A percentile compares a stretch with the other conserved stretches of the same genome.
Evolutionary conservation across 2,888 invertebrate species (phyloP).

Genomic region (Apotomis betuletana): DNA sequence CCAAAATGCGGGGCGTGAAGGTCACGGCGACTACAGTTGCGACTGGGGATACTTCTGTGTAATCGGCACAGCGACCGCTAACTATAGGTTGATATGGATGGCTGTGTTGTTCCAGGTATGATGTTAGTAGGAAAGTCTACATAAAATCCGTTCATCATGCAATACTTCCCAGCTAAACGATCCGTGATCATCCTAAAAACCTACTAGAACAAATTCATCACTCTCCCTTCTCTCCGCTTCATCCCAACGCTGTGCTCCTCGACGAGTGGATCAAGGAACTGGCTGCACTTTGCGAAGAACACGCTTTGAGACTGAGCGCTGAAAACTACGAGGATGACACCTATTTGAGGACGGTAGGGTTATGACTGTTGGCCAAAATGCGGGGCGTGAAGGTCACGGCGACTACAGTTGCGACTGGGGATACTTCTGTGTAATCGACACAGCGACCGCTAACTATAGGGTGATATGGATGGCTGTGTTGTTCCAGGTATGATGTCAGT

Average conservation of each 20-base stretch:
- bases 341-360: constrained; percentile 68
- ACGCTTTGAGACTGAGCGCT: constrained; percentile 85
- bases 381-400: constrained; percentile 52
- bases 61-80: constrained; percentile 19
- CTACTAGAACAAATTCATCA: too few relatives aligned
- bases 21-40: constrained; percentile 40
- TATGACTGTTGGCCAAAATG: constrained; percentile 72
- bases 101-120: too few relatives aligned
- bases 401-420: constrained; percentile 31
- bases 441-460: too few relatives aligned
- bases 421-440: constrained; percentile 46
- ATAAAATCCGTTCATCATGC: neutral
- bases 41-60: constrained; percentile 45
- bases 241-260: constrained; percentile 89
- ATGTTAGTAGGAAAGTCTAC: neutral
- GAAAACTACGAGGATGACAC: constrained; percentile 68
- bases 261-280: constrained; percentile 98
- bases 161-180: too few relatives aligned
- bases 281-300: constrained; percentile 97
- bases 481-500: too few relatives aligned
- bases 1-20: constrained; percentile 55
- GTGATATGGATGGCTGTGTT: too few relatives aligned
- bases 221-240: constrained; percentile 59
- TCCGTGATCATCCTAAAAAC: too few relatives aligned
- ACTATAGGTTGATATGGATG: too few relatives aligned